Conservation (phyloP, 2,797 vertebrate species). For the Luscinia luscinia region DNA sequence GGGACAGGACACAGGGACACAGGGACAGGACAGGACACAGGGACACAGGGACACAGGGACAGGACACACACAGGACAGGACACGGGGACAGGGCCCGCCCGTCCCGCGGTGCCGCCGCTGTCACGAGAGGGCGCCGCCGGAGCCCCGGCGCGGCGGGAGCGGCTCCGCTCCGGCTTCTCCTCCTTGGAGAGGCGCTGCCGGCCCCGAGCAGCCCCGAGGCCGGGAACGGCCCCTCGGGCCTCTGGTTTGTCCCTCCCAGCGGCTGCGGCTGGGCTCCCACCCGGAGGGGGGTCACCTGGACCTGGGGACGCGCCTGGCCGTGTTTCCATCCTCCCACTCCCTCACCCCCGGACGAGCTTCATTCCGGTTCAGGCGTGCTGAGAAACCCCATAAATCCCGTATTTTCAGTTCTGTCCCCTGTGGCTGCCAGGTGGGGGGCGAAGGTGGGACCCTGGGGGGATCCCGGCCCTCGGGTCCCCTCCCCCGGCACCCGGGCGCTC, state of each 20-base stretch:
- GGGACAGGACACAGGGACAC: not conserved
- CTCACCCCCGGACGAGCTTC: rapidly evolving
- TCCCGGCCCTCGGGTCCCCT: too few species aligned
- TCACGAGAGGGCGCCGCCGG: conserved; percentile 10
- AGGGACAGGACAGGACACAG: too few species aligned
- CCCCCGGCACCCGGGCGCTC: not conserved
- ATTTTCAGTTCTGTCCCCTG: rapidly evolving
- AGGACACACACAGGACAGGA: too few species aligned
- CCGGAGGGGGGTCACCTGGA: too few species aligned
- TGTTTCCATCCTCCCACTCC: not conserved
- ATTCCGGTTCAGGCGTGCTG: rapidly evolving
- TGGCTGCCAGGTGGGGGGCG: not conserved
- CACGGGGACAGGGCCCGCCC: too few species aligned
- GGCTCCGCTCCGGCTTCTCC: too few species aligned
- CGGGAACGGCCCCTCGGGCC: not conserved
- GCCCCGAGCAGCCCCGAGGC: not conserved
- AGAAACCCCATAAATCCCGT: not conserved
- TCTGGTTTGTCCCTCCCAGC: not conserved
- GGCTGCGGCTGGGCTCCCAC: not conserved
- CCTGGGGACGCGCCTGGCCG: not conserved
- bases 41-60: too few species aligned
- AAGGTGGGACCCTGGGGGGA: too few species aligned
- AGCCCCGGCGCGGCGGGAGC: not conserved
- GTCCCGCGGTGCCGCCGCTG: not conserved
- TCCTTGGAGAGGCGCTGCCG: not conserved